Evolutionary conservation across 2,113 vertebrate species (phyloP).

Genomic region (Daphoenositta chrysoptera): DNA sequence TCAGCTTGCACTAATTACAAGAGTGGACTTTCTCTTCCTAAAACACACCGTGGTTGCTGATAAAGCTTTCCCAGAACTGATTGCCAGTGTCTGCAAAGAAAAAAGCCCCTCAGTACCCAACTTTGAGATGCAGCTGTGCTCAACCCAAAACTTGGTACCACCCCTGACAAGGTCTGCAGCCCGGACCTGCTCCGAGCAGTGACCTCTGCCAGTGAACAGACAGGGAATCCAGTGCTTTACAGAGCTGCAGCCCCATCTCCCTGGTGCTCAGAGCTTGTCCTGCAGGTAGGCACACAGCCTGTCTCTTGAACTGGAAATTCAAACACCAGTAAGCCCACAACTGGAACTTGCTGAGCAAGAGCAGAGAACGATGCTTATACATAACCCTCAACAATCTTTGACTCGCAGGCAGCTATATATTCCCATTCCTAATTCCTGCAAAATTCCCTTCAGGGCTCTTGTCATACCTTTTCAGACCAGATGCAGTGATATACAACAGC

Average conservation of each 20-base stretch:
- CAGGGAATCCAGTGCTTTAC: not conserved
- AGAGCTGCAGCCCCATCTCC: not conserved
- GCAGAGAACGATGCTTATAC: not conserved
- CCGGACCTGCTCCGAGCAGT: not conserved
- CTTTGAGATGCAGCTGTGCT: not conserved
- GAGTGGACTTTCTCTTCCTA: not conserved
- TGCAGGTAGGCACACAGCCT: not conserved
- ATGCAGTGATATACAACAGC: not conserved
- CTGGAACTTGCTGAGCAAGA: not conserved
- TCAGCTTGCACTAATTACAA: not conserved
- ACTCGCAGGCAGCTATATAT: accelerated
- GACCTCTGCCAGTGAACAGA: not conserved
- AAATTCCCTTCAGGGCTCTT: not conserved
- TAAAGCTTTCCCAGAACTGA: not conserved
- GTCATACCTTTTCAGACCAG: not conserved
- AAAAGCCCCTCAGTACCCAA: not conserved
- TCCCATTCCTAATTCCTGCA: not conserved
- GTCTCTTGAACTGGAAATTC: not conserved
- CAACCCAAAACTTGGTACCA: not conserved
- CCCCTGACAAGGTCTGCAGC: not conserved
- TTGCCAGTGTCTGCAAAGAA: not conserved
- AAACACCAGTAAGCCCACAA: not conserved
- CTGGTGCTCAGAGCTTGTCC: not conserved
- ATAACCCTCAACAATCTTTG: not conserved
- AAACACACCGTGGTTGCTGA: not conserved